phyloP scores from a whole-genome alignment of 2,113 vertebrate genomes.

The Gnathonemus echidnorhynchus region DNA sequence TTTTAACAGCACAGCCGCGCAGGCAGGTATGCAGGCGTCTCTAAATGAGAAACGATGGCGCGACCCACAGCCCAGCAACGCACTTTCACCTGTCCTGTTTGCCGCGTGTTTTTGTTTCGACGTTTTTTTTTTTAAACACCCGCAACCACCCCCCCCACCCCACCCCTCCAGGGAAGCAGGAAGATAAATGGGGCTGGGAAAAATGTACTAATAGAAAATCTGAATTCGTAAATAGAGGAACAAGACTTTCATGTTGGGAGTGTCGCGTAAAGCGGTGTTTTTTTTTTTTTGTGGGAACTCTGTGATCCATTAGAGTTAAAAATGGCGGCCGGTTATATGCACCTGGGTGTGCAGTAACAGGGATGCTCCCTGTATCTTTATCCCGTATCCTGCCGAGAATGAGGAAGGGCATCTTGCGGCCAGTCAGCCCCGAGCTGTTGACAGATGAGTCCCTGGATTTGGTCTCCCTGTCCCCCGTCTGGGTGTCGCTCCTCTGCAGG shows the following conservation, averaged over 20 bases:
- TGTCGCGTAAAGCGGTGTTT: background rate
- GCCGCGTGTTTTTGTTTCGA: background rate
- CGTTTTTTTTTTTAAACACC: background rate
- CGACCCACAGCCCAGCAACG: background rate
- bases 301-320: background rate
- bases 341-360: background rate
- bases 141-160: too few species aligned
- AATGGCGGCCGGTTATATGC: background rate
- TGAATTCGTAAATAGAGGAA: background rate
- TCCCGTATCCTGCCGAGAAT: background rate
- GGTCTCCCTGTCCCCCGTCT: background rate
- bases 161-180: background rate
- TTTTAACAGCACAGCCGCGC: slow-evolving; percentile 60
- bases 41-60: slow-evolving; percentile 11
- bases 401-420: background rate
- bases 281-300: background rate
- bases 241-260: background rate
- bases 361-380: background rate
- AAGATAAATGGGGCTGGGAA: slow-evolving; percentile 1
- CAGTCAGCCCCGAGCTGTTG: background rate
- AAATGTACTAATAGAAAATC: background rate
- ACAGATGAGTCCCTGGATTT: background rate
- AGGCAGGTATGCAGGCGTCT: slow-evolving; percentile 66
- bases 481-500: background rate
- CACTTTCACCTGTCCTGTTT: slow-evolving; percentile 17